Percentiles rank a stretch among this genome's conserved stretches.
Conservation (phyloP, 2,113 vertebrate species). For the Redunca redunca region DNA sequence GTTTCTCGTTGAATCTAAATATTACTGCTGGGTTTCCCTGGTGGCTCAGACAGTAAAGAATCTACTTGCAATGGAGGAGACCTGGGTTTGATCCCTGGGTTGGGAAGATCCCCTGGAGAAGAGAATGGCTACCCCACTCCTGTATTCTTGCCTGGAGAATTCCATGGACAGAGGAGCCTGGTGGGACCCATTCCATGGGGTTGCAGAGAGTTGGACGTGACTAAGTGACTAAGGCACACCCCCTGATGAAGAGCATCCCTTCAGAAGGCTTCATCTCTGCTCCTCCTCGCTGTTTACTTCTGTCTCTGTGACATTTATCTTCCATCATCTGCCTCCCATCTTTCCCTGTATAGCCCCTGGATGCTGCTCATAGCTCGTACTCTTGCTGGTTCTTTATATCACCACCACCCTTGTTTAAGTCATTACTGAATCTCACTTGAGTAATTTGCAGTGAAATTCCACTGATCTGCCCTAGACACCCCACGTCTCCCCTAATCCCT, state of each 20-base stretch:
- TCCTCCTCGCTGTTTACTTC: not conserved
- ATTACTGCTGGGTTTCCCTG: not conserved
- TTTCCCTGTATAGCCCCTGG: not conserved
- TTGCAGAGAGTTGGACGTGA: not conserved
- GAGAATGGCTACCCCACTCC: not conserved
- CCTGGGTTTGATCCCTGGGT: not conserved
- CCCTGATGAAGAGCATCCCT: not conserved
- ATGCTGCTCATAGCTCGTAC: not conserved
- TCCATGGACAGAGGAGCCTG: not conserved
- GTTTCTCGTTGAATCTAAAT: not conserved
- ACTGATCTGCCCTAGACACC: not conserved
- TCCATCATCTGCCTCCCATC: not conserved
- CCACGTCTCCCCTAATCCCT: not conserved
- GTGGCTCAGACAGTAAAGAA: not conserved
- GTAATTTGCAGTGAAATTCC: constrained; percentile 37
- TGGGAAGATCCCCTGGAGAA: not conserved
- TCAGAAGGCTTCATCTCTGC: not conserved
- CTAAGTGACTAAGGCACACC: not conserved
- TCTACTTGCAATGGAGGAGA: not conserved
- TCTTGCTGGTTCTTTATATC: not conserved
- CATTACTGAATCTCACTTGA: constrained; percentile 18
- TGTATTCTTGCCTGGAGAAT: not conserved
- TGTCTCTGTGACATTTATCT: not conserved
- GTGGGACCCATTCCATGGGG: not conserved
- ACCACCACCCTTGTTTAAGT: not conserved